Base-by-base conservation (phyloP, 2,113 vertebrate genomes). In the Kryptolebias marmoratus region DNA sequence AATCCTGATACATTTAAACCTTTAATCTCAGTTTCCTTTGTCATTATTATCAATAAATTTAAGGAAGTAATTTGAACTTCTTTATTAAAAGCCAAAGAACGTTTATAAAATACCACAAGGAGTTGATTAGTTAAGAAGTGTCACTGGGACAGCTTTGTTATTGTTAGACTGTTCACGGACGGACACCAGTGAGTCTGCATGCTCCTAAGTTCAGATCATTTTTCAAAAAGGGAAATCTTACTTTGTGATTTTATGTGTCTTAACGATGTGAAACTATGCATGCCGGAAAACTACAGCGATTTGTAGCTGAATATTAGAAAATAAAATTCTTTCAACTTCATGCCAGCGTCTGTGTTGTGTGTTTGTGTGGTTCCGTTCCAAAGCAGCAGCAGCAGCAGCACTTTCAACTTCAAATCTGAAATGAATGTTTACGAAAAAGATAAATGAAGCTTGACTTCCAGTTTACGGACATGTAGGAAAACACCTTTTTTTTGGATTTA, bases 211-310 rank as follows among this genome's bases (percentile, higher is more conserved):
- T 36, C 32, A 81, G 65, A 68, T 75, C 22, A 13, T 80, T 81
- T 75, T 71, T 62, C 53, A 11, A 60, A 62, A 77, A 79, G 55
- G 64, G 74, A 88, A 76, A 44, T 82, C 58, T 79, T 74, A 80
- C 66, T 81, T 78, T 85, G 75, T 87, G 53, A 71, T 75, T 81
- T 81, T 85, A 65, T 63, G 73, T 78, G 82, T 89, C 71, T 84
- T 83, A 85, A 76, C 10, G 80, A 64, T 87, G 79, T 88, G 77
- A 80, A 91, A 84, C 88, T 92, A 92, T 92, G 88, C 89, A 92
- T 91, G 89, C 79, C 32, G 79, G 49, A 82, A 76, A 77, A 77
- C 27, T 64, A 85, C 68, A 71, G 65, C 70, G 48, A 80, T 82
- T 90, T 89, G 90, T 90, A 85, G 86, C 86, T 83, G 44, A 81